Conservation (phyloP, 2,797 vertebrate species). For the Rhadinocentrus ornatus region DNA sequence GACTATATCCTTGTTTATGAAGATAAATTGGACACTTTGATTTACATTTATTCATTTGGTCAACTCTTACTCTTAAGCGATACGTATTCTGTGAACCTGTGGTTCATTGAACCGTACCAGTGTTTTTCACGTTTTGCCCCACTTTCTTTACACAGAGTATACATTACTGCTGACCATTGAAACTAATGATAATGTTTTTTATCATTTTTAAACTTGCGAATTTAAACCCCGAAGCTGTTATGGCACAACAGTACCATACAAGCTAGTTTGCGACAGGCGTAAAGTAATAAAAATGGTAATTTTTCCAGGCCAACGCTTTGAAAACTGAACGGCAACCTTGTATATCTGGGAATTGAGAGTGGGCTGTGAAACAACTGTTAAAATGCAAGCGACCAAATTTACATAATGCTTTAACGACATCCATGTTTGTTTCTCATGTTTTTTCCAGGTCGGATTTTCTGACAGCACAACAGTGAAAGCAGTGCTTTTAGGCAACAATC, state of each 20-base stretch:
- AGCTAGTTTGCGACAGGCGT: background rate
- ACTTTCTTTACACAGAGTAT: slow-evolving; percentile 67
- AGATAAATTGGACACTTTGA: background rate
- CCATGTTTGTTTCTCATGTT: slow-evolving; percentile 70
- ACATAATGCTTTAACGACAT: slow-evolving; percentile 62
- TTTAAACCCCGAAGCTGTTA: slow-evolving; percentile 11
- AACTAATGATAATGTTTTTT: background rate
- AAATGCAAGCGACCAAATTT: slow-evolving; percentile 46
- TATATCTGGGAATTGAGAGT: slow-evolving; percentile 65
- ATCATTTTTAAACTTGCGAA: slow-evolving; percentile 6
- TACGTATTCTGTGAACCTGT: background rate
- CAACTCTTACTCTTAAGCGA: background rate
- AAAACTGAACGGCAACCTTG: slow-evolving; percentile 16
- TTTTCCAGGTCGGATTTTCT: slow-evolving; percentile 78
- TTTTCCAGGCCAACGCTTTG: slow-evolving; percentile 40
- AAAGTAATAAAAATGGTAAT: background rate
- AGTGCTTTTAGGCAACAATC: slow-evolving; percentile 62
- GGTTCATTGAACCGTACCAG: background rate
- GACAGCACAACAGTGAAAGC: slow-evolving; percentile 73
- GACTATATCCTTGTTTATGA: background rate
- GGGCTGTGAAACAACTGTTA: slow-evolving; percentile 63
- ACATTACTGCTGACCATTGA: slow-evolving; percentile 74
- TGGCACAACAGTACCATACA: background rate
- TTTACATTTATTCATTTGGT: slow-evolving; percentile 3
- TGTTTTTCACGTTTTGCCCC: slow-evolving; percentile 61